Evolutionary conservation across 2,888 invertebrate species (phyloP), one percentile per base, ranked within the genome.

Genomic region (Drosophila phalerata): DNA sequence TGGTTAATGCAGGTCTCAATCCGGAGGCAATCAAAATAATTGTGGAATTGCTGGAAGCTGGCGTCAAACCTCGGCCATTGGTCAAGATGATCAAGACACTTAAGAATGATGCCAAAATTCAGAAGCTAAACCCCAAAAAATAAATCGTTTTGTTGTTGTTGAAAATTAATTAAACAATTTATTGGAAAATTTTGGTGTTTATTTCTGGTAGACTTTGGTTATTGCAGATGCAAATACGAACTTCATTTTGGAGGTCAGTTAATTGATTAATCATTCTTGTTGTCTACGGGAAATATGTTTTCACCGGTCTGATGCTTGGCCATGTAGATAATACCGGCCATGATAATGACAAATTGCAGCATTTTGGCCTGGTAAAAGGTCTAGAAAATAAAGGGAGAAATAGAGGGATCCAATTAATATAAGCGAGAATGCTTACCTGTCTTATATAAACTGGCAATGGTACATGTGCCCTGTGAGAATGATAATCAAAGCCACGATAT

Each of bases 301-400:
- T 48, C 47, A 10, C 38, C 67, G 8, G 37, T 51, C 9, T 78
- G 51, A 22, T 65, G 76, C 5, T 73, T 71, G n/a, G 77, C 13
- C 5, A 88, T 68, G 13, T 58, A 56, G 13, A 73, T 25, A 5
- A 90, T 74, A 0, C 90, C 89, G 5, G 81, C 65, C 37, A 77
- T 3, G n/a, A 90, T 71, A 4, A 89, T 86, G 15, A 67, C 43
- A 10, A 89, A 49, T 40, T 90, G 88, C 57, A 89, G 32, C 2
- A 79, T n/a, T 19, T 89, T 89, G 1, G 89, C 89, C 47, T 89
- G 90, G 22, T 80, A 88, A 42, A 85, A 90, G 1, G 89, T 90
- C 90, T 90, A 40, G 1, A 9, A 48, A 9, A 1, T 1, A 30
- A 3, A 32, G 15, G 1, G 3, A n/a, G 6, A 11, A 3, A 9